Conservation (phyloP, 2,113 vertebrate species). For the Marmota flaviventris region DNA sequence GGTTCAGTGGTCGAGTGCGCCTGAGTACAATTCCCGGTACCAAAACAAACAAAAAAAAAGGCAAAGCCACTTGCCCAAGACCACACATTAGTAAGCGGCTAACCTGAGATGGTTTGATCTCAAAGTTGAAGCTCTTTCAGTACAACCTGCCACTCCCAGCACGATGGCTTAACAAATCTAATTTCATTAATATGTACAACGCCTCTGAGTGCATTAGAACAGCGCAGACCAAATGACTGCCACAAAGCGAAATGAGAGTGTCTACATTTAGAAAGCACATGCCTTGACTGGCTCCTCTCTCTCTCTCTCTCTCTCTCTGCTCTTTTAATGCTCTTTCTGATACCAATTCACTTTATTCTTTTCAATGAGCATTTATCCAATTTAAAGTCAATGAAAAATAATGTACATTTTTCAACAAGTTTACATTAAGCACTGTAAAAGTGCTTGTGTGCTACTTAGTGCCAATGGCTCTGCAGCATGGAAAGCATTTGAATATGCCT, state of each 20-base stretch:
- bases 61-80: background rate
- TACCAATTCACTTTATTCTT: constrained; percentile 75
- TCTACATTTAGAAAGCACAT: constrained; percentile 61
- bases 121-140: background rate
- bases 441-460: constrained; percentile 73
- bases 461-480: background rate
- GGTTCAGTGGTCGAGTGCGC: too few relatives aligned
- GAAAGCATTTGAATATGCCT: constrained; percentile 66
- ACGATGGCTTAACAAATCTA: background rate
- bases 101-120: background rate
- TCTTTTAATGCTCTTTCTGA: constrained; percentile 69
- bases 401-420: constrained; percentile 78
- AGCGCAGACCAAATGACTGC: constrained; percentile 53
- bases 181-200: constrained; percentile 59
- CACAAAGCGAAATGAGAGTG: constrained; percentile 23
- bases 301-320: background rate
- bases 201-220: constrained; percentile 18
- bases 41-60: background rate
- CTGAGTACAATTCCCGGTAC: too few relatives aligned
- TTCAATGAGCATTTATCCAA: constrained; percentile 77
- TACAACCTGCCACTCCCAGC: background rate
- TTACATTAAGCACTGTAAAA: constrained; percentile 75
- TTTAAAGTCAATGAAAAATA: constrained; percentile 80
- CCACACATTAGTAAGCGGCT: background rate
- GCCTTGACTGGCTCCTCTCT: constrained; percentile 58